Evolutionary conservation across 2,113 vertebrate genomes (phyloP), one percentile per base, ranked within the genome.

Genomic region (Pantherophis guttatus): DNA sequence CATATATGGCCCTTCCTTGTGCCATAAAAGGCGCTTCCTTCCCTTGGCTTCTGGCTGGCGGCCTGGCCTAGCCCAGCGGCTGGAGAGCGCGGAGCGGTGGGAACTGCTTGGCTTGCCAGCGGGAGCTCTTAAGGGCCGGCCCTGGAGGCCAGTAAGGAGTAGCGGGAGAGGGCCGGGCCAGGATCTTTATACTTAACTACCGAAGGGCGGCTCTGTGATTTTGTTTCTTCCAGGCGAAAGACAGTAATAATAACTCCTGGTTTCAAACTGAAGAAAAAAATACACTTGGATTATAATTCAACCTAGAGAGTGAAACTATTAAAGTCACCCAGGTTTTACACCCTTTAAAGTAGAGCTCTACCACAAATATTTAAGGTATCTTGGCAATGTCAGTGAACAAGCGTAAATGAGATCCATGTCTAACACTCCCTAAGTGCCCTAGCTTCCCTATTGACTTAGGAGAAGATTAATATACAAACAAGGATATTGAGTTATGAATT

Each of bases 21-120:
- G 94, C 97, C 97, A 97, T 94, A 97, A 95, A 97, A 96, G 97
- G 97, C 94, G 92, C 88, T 97, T 97, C 97, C 96, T 97, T 96
- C 93, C 96, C 95, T 92, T 58, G 93, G 95, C 94, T 57, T 1
- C 54, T 90, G 89, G 89, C 59, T 90, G 58, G 95, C 81, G 92
- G 96, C 97, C 96, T 94, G 92, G 93, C 53, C 50, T 19, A n/a
- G 39, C 62, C 65, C 65, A 24, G 88, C 54, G 65, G 33, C 87
- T 26, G 87, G 52, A 55, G 91, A 62, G n/a, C 29, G 0, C 6
- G 55, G 54, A 24, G 39, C n/a, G 48, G 86, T 53, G 75, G 33
- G 75, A 81, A 50, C 23, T 26, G 48, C 24, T 50, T 52, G 15
- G 44, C 89, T 24, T 29, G 89, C 57, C 90, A 81, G 75, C 75